Base-by-base conservation (phyloP, 2,888 invertebrate species). In the Troides helena region DNA sequence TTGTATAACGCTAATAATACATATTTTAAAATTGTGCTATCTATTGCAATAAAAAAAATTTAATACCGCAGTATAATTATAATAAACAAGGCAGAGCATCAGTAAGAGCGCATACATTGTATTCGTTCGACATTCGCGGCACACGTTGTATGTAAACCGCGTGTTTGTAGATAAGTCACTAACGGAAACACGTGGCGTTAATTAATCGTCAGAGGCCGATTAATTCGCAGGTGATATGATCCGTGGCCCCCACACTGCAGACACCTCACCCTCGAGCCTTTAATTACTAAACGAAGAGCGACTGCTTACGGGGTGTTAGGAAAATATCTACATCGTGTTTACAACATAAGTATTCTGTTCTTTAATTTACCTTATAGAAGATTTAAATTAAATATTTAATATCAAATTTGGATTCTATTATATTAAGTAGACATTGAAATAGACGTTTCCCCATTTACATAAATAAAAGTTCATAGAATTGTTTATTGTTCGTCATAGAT, bases 181-280 rank as follows among this genome's bases (percentile, higher is more conserved):
- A 77, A 78, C 80, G 76, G 65, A 77, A 83, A 79, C 88, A 87
- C 87, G 88, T 87, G 88, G 85, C 83, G 75, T 77, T 91, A 89
- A 91, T 92, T 86, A 89, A 92, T 91, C 88, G 89, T 89, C 86
- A 85, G 83, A 82, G 82, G 78, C 79, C 89, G 84, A 91, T 92
- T 91, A 91, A 89, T 90, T 90, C 87, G 79, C 86, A 87, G 86
- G 87, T 89, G 88, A 90, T 89, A 90, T 90, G 89, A 90, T 88
- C 87, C 87, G 84, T 79, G 80, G 76, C 79, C 80, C 75, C 81
- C 70, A 70, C 72, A 66, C 78, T 74, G 75, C 74, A 76, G 74
- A 74, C 72, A 74, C 76, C 76, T 75, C 74, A 67, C 68, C 69
- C 73, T 72, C 69, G 78, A 76, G 74, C 72, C 78, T 81, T 82